Conservation (phyloP, 2,113 vertebrate genomes). For the Calidris pugnax region DNA sequence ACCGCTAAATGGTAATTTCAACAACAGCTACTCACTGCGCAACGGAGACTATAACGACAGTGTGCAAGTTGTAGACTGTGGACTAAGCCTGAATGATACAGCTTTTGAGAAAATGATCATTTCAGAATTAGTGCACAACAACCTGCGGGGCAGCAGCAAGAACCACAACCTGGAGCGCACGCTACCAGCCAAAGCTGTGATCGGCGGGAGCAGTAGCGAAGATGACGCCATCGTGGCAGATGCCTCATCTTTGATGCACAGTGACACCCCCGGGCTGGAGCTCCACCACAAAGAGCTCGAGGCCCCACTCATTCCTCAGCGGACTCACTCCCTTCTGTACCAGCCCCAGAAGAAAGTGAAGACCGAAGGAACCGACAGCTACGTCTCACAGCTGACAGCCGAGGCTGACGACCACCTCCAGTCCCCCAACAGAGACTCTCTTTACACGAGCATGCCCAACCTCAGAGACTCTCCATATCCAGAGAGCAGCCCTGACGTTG, state of each 20-base stretch:
- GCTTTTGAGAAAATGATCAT: slow-evolving; percentile 99
- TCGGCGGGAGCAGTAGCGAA: slow-evolving; percentile 88
- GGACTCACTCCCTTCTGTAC: slow-evolving; percentile 99
- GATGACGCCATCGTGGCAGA: slow-evolving; percentile 91
- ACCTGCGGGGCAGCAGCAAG: slow-evolving; percentile 93
- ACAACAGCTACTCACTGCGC: slow-evolving; percentile 98
- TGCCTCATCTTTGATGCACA: slow-evolving; percentile 91
- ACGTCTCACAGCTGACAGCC: slow-evolving; percentile 86
- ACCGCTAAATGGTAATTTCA: slow-evolving; percentile 99
- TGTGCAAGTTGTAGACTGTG: slow-evolving; percentile 95
- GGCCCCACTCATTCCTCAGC: slow-evolving; percentile 95
- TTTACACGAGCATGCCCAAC: slow-evolving; percentile 98
- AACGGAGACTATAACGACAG: slow-evolving; percentile 93
- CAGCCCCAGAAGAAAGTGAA: slow-evolving; percentile 96
- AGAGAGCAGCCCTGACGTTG: slow-evolving; percentile 90
- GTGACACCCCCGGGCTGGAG: slow-evolving; percentile 85
- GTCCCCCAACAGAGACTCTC: slow-evolving; percentile 98
- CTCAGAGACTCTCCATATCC: slow-evolving; percentile 94
- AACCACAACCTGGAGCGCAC: slow-evolving; percentile 89
- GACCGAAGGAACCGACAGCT: slow-evolving; percentile 86
- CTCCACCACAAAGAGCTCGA: slow-evolving; percentile 92
- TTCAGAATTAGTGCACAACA: slow-evolving; percentile 99
- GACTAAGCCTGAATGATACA: slow-evolving; percentile 96
- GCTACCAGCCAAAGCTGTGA: slow-evolving; percentile 83
- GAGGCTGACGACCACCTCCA: slow-evolving; percentile 87